These are phyloP conservation scores for Caenorhabditis sp. DNA, from an alignment of 2,888 invertebrate genomes.

Conservation along the genomic window DNA sequence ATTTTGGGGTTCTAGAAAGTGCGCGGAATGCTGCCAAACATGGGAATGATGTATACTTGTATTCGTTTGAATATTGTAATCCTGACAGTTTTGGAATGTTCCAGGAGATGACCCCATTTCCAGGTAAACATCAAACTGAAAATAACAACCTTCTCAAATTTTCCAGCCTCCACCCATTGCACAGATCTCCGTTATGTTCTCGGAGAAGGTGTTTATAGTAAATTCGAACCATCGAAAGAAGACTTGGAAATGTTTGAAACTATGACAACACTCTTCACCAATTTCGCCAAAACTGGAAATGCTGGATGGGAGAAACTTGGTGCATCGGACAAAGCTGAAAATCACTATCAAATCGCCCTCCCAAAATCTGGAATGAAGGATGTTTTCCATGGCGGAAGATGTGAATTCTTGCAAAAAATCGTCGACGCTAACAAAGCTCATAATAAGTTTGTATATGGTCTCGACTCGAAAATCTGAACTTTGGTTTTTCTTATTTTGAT, in stretches of 20 bases:
- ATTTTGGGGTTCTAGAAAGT: constrained; percentile 31
- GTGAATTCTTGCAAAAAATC: constrained; percentile 11
- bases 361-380: constrained; percentile 28
- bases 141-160: background rate
- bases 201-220: constrained; percentile 50
- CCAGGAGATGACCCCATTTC: constrained; percentile 43
- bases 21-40: constrained; percentile 33
- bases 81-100: constrained; percentile 47
- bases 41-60: constrained; percentile 47
- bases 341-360: constrained; percentile 16
- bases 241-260: constrained; percentile 49
- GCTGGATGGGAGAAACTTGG: constrained; percentile 20
- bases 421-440: constrained; percentile 14
- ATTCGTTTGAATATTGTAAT: constrained; percentile 44
- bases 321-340: background rate
- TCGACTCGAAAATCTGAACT: constrained; percentile 17
- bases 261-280: constrained; percentile 47
- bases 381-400: constrained; percentile 15
- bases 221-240: constrained; percentile 48
- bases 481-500: too few relatives aligned
- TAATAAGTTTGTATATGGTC: constrained; percentile 23
- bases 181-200: constrained; percentile 55
- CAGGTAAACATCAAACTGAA: constrained; percentile 11
- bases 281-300: constrained; percentile 57
- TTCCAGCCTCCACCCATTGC: constrained; percentile 49